Conservation (phyloP, 1,140 invertebrate species). For the Drosophila truncata region DNA sequence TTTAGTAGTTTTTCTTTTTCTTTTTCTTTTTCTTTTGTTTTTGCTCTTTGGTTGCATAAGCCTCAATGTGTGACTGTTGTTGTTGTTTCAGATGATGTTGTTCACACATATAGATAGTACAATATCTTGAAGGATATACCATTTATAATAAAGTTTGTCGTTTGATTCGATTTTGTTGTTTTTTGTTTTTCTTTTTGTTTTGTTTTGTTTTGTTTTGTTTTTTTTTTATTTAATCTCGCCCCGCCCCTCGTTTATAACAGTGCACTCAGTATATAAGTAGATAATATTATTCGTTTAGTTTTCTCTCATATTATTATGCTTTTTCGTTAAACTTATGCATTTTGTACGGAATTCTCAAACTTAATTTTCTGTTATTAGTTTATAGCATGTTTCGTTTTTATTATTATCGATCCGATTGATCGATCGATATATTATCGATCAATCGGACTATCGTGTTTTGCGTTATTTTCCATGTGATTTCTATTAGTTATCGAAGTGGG, state of each 20-base stretch:
- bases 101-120: conserved; percentile 45
- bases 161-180: conserved; percentile 48
- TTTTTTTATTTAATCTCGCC: conserved; percentile 82
- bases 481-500: conserved; percentile 58
- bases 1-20: conserved; percentile 2
- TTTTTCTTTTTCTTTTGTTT: conserved; percentile 8
- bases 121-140: conserved; percentile 50
- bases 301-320: conserved; percentile 55
- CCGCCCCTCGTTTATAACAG: conserved; percentile 84
- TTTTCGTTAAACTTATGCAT: conserved; percentile 68
- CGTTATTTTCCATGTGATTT: conserved; percentile 51
- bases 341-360: conserved; percentile 80
- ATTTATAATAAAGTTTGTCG: conserved; percentile 46
- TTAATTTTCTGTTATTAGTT: conserved; percentile 80
- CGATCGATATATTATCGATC: neutral
- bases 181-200: conserved; percentile 24
- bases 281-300: conserved; percentile 68
- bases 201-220: conserved; percentile 18
- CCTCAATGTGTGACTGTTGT: conserved; percentile 55
- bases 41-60: conserved; percentile 56
- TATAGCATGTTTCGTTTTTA: conserved; percentile 55
- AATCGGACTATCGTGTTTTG: conserved; percentile 19
- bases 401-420: conserved; percentile 34
- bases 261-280: conserved; percentile 85
- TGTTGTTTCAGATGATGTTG: conserved; percentile 45